These are phyloP conservation scores for Drosophila ironensis DNA, from an alignment of 1,140 invertebrate genomes.

Conservation along the genomic window DNA sequence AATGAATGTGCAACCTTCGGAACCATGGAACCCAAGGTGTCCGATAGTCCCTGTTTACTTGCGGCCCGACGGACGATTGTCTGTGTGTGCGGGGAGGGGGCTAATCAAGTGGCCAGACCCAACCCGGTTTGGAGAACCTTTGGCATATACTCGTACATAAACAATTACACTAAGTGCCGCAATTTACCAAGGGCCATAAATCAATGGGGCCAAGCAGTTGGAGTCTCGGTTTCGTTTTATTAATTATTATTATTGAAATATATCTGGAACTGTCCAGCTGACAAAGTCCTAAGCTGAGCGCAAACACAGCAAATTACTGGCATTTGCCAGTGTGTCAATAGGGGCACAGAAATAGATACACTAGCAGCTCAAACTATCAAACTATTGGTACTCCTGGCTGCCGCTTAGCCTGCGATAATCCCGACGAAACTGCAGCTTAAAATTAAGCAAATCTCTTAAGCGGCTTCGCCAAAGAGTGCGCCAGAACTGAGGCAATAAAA, in stretches of 20 bases:
- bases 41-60: conserved; percentile 2
- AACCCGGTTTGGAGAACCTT: neutral
- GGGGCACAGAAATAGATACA: conserved; percentile 22
- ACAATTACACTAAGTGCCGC: conserved; percentile 74
- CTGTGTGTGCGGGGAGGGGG: neutral
- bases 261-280: conserved; percentile 17
- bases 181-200: conserved; percentile 43
- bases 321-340: conserved; percentile 10
- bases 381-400: conserved; percentile 1
- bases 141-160: conserved; percentile 43
- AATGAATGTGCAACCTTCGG: neutral
- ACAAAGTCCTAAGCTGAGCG: conserved; percentile 12
- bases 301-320: conserved; percentile 45
- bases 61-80: too few species aligned
- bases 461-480: conserved; percentile 22
- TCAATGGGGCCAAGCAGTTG: conserved; percentile 28
- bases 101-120: conserved; percentile 29
- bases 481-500: conserved; percentile 14
- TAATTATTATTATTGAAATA: conserved; percentile 67
- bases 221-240: conserved; percentile 46
- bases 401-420: conserved; percentile 12
- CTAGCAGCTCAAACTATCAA: conserved; percentile 34
- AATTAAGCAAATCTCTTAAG: conserved; percentile 40
- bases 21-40: neutral
- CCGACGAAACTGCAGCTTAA: conserved; percentile 20